Evolutionary conservation across 2,113 vertebrate species (phyloP).

Genomic region (Oenanthe oenanthe): DNA sequence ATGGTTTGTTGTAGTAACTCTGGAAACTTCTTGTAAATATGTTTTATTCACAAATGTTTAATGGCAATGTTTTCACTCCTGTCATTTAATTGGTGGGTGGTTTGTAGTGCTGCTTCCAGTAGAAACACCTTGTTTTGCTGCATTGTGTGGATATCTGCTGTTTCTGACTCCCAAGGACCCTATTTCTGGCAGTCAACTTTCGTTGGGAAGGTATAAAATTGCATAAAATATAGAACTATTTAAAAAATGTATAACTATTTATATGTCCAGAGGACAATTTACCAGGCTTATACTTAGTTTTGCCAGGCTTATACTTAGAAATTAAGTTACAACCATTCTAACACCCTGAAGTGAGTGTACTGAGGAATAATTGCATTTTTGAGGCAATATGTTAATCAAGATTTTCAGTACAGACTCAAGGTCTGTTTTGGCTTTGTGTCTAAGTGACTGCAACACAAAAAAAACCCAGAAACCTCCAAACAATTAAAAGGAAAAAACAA

Average conservation of each 20-base stretch:
- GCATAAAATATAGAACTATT: neutral
- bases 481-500: neutral
- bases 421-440: neutral
- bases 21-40: neutral
- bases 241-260: neutral
- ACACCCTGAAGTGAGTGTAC: neutral
- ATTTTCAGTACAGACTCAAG: neutral
- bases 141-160: neutral
- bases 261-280: neutral
- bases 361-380: neutral
- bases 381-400: neutral
- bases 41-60: neutral
- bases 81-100: neutral
- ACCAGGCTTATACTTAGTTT: neutral
- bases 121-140: neutral
- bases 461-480: accelerated
- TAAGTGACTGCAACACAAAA: neutral
- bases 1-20: neutral
- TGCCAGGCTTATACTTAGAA: neutral
- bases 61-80: neutral
- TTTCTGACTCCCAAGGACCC: neutral
- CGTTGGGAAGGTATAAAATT: neutral
- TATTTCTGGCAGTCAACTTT: neutral
- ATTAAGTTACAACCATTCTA: neutral
- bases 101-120: neutral